Evolutionary conservation across 2,797 vertebrate genomes (phyloP).

Genomic region (Tenualosa thibaudeaui): DNA sequence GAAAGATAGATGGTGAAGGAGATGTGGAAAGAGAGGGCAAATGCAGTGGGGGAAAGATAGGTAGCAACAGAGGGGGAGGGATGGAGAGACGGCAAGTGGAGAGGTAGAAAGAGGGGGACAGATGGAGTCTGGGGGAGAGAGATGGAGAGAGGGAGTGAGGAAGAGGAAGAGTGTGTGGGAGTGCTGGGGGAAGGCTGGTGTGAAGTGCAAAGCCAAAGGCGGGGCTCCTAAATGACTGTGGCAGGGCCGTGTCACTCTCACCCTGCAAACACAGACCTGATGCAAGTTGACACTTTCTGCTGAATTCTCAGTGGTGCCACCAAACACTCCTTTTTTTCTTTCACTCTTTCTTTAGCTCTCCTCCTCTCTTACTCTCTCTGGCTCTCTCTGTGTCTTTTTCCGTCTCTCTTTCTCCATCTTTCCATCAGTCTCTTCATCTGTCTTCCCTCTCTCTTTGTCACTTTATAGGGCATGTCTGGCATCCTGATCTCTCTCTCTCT

Average conservation of each 20-base stretch:
- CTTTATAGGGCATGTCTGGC: neutral
- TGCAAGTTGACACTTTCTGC: conserved; percentile 8
- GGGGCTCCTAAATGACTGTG: conserved; percentile 30
- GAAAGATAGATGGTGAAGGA: neutral
- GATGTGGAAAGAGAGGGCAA: too few species aligned
- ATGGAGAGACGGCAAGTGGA: neutral
- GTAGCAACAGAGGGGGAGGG: neutral
- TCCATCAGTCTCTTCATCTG: neutral
- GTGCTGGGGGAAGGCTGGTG: neutral
- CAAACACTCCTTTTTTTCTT: neutral
- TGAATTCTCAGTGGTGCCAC: conserved; percentile 1
- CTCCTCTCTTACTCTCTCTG: neutral
- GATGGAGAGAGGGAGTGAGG: conserved; percentile 11
- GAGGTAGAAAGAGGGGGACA: neutral
- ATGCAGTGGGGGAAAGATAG: too few species aligned
- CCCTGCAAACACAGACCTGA: conserved; percentile 19
- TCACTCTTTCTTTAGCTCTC: neutral
- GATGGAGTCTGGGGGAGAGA: conserved; percentile 4
- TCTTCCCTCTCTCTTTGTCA: neutral
- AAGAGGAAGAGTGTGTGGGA: neutral
- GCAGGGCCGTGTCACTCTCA: conserved; percentile 23
- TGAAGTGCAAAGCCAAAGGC: conserved; percentile 25
- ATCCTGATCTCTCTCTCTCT: neutral
- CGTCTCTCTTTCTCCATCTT: neutral
- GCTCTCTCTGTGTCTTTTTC: neutral